These are phyloP conservation scores for Andrena flavipes DNA, from an alignment of 2,888 invertebrate genomes.

Conservation along the genomic window DNA sequence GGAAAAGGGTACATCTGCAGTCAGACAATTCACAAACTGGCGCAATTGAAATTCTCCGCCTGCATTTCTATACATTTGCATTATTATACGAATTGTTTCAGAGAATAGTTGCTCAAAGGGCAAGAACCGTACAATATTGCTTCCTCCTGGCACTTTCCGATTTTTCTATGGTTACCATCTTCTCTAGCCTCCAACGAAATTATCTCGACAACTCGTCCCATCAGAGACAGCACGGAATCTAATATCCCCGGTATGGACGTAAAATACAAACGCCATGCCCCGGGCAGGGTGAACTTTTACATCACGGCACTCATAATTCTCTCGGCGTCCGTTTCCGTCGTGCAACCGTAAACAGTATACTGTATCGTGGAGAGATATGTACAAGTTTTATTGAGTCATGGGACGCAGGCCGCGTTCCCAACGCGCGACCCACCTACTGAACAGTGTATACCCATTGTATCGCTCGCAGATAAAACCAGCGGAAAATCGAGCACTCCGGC, in stretches of 20 bases:
- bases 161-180: not conserved
- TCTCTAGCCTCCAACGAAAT: not conserved
- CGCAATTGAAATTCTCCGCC: not conserved
- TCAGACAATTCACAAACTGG: not conserved
- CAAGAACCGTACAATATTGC: too few relatives aligned
- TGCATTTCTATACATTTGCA: not conserved
- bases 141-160: too few relatives aligned
- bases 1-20: not conserved
- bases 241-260: not conserved
- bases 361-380: slow-evolving; percentile 7
- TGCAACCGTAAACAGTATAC: slow-evolving; percentile 9
- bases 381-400: slow-evolving; percentile 45
- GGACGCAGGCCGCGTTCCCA: slow-evolving; percentile 19
- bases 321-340: slow-evolving; percentile 7
- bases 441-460: not conserved
- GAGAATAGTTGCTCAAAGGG: not conserved
- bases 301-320: slow-evolving; percentile 9
- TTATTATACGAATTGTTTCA: not conserved
- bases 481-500: slow-evolving; percentile 27
- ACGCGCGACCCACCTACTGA: not conserved
- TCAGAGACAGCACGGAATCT: not conserved
- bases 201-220: not conserved
- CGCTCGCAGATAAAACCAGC: slow-evolving; percentile 12
- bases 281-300: slow-evolving; percentile 6
- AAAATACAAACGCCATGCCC: slow-evolving; percentile 19